Evolutionary conservation across 1,140 invertebrate species (phyloP), one percentile per base, ranked within the genome.

Genomic region (Anadara kagoshimensis): DNA sequence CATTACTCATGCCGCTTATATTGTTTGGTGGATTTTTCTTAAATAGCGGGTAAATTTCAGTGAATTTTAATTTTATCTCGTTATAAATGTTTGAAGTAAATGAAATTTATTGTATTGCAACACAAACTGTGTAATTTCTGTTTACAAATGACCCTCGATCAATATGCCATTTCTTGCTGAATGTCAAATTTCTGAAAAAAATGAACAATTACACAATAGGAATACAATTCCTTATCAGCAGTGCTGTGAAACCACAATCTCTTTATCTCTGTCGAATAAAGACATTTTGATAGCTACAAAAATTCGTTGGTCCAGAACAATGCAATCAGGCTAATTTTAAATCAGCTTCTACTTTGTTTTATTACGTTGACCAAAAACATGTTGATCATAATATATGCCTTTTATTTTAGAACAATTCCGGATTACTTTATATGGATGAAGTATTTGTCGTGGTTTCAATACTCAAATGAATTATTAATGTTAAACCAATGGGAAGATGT

Each of bases 21-120:
- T 89, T 98, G 16, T 98, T 98, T 86, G 97, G 96, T 62, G 97
- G 97, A 54, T 99, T 98, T 90, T 98, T 98, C 88, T 90, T 99
- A 20, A 98, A 98, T 86, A 93, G 93, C 24, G 93, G 92, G 93
- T 96, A 91, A 93, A 92, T 72, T 26, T 22, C 22, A 14, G 16
- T 24, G 14, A 49, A 18, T 20, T 49, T 49, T 2, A 4, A 36
- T 3, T 36, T 36, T 20, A 49, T 49, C 47, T 10, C 18, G 18
- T 10, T 10, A 47, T 18, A 10, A 47, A 8, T 47, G 18, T 10
- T 41, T 14, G 4, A 54, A 47, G 45, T 8, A 8, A 47, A 10
- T 16, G 8, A 10, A 47, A 10, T 47, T 10, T 10, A 10, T 10
- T 10, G 45, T 47, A 16, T 47, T 47, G 45, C 16, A 47, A 8